Evolutionary conservation across 2,888 invertebrate species (phyloP).

Genomic region (Argyresthia albistria): DNA sequence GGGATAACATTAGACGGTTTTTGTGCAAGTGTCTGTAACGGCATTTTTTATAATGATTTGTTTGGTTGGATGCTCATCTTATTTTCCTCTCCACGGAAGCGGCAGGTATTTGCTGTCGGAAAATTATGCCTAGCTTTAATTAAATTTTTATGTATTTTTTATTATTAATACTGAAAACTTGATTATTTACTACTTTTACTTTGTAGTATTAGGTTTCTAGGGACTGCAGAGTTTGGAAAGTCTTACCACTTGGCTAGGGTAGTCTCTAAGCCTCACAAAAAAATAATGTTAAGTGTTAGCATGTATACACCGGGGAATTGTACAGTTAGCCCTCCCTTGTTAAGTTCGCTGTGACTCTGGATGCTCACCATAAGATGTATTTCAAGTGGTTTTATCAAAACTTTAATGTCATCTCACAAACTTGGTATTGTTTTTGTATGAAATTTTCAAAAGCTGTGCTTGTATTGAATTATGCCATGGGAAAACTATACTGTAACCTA

Average conservation of each 20-base stretch:
- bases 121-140: constrained; percentile 7
- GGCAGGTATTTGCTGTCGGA: no score
- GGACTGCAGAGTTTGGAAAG: constrained; percentile 66
- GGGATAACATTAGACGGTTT: no score
- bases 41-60: no score
- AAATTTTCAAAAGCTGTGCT: constrained; percentile 49
- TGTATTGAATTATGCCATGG: constrained; percentile 31
- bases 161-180: not conserved
- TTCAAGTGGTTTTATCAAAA: constrained; percentile 58
- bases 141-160: constrained; percentile 2
- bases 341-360: constrained; percentile 69
- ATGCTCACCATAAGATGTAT: constrained; percentile 58
- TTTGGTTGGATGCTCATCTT: no score
- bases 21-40: no score
- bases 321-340: constrained; percentile 72
- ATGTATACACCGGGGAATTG: constrained; percentile 69
- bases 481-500: constrained; percentile 32
- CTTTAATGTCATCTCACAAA: constrained; percentile 39
- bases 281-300: constrained; percentile 67
- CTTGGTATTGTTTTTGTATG: not conserved
- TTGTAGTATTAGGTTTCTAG: constrained; percentile 2
- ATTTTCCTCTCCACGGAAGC: no score
- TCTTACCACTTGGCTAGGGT: constrained; percentile 60
- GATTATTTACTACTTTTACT: constrained; percentile 34
- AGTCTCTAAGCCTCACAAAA: constrained; percentile 61